phyloP scores from a whole-genome alignment of 2,797 vertebrate species.

The Hozukius guyotensis region DNA sequence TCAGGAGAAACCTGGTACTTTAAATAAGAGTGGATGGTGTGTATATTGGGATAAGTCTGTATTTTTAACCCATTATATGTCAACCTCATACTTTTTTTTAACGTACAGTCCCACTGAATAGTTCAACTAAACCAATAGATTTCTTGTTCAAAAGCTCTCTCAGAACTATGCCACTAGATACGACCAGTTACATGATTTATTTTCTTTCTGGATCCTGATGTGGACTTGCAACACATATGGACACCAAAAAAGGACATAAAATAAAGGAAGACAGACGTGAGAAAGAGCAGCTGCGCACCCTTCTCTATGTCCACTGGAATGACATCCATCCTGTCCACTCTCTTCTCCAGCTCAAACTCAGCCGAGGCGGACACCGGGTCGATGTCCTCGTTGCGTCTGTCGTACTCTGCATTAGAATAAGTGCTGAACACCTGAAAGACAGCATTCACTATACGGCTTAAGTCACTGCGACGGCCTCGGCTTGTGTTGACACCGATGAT shows the following conservation, averaged over 20 bases:
- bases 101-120: neutral
- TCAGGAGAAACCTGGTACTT: neutral
- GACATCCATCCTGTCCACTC: slow-evolving; percentile 93
- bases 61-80: neutral
- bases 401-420: slow-evolving; percentile 90
- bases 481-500: neutral
- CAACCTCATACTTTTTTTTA: too few species aligned
- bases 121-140: neutral
- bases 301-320: slow-evolving; percentile 93
- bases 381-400: slow-evolving; percentile 90
- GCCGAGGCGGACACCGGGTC: slow-evolving; percentile 92
- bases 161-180: neutral
- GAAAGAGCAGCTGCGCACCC: slow-evolving; percentile 71
- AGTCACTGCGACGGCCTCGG: neutral
- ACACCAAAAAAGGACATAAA: neutral
- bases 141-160: neutral
- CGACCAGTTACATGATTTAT: neutral
- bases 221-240: neutral
- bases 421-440: slow-evolving; percentile 87
- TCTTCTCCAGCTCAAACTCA: slow-evolving; percentile 93
- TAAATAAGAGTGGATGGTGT: neutral
- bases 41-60: neutral
- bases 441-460: neutral
- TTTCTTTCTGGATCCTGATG: neutral
- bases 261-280: neutral